Base-by-base conservation (phyloP, 1,140 invertebrate species). In the Panulirus ornatus region DNA sequence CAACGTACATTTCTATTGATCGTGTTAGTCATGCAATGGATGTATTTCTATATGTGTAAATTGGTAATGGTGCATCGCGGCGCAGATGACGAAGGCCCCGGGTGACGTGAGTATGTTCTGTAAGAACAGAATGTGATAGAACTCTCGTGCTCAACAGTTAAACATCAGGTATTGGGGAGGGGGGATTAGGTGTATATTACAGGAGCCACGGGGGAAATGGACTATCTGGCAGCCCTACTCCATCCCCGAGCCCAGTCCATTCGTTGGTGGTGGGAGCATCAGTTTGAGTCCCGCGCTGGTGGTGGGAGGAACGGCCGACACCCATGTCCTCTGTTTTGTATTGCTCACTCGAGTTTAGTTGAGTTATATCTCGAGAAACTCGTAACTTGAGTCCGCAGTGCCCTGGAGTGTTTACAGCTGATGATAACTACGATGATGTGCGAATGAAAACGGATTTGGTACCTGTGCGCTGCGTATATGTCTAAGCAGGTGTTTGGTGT, bases 211-310 rank as follows among this genome's bases (percentile, higher is more conserved):
- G 66, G n/a, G 85, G 58, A 81, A 88, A 88, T 47, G 78, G 51
- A 79, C 54, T 44, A 79, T 22, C 75, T 81, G 84, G 84, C 84
- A 86, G 34, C 84, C 70, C 40, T 40, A 19, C 73, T 47, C 51
- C 75, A 30, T 70, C 75, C 75, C 40, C 54, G 22, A 54, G 16
- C n/a, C 85, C 54, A 70, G 66, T 71, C 82, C 82, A 71, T 70
- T 73, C 38, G 84, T 75, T 73, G 16, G 38, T 2, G 83, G 9
- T 73, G n/a, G 83, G 83, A 44, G 63, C 42, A 36, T 79, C 71
- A 88, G 85, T 88, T 51, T 87, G 85, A 88, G 85, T 88, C 44
- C 58, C 36, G 85, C 75, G 71, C 75, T 81, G n/a, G 71, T 70
- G 5, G 54, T 27, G 76, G 38, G 30, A 71, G 42, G 85, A n/a